phyloP scores from a whole-genome alignment of 1,140 invertebrate species.

The Zaprionus camerounensis region DNA sequence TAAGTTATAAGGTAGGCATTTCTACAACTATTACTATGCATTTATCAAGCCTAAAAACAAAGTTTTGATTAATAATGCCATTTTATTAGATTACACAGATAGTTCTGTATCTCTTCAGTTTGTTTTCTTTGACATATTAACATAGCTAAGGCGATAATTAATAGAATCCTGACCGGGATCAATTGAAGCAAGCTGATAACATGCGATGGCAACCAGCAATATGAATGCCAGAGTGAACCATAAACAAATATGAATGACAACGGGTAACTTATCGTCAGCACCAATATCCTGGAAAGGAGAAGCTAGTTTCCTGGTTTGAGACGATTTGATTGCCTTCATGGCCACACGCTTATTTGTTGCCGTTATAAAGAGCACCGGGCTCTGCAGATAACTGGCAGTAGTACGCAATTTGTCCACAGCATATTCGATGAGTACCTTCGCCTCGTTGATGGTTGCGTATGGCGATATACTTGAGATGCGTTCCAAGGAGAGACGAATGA shows the following conservation, averaged over 20 bases:
- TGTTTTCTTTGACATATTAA: conserved; percentile 85
- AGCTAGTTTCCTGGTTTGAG: neutral
- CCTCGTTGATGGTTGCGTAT: conserved; percentile 87
- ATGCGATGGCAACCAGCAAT: conserved; percentile 92
- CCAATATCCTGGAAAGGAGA: conserved; percentile 85
- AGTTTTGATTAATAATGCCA: too few species aligned
- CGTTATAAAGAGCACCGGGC: conserved; percentile 88
- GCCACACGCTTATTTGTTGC: conserved; percentile 87
- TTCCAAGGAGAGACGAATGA: conserved; percentile 53
- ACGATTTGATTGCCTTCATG: conserved; percentile 51
- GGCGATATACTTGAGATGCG: conserved; percentile 84
- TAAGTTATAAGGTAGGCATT: neutral
- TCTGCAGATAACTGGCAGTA: conserved; percentile 85
- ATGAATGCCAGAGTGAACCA: conserved; percentile 92
- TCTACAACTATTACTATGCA: too few species aligned
- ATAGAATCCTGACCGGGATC: conserved; percentile 98
- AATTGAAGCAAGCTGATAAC: conserved; percentile 94
- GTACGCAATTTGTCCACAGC: neutral
- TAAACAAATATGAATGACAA: conserved; percentile 95
- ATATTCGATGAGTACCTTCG: conserved; percentile 85
- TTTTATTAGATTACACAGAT: too few species aligned
- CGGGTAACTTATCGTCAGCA: conserved; percentile 88
- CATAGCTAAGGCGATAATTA: conserved; percentile 97
- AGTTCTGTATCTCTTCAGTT: neutral
- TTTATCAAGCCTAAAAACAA: too few species aligned